phyloP scores from a whole-genome alignment of 2,113 vertebrate genomes.

The Acrocephalus arundinaceus region DNA sequence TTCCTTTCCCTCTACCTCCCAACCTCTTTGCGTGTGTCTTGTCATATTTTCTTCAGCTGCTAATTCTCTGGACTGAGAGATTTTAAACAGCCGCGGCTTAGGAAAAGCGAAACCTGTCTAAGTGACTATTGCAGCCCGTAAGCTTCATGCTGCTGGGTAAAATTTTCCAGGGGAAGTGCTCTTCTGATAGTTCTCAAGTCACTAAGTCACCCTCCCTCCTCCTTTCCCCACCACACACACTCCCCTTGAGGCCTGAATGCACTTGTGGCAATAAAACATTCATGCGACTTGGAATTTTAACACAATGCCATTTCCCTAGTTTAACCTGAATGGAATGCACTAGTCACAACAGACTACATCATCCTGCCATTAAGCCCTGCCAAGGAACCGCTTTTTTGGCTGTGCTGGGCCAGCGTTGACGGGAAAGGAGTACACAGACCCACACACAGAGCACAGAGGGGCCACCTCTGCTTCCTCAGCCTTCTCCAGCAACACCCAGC shows the following conservation, averaged over 20 bases:
- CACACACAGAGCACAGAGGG: conserved; percentile 75
- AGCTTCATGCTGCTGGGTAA: conserved; percentile 79
- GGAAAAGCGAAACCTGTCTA: conserved; percentile 88
- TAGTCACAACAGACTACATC: conserved; percentile 89
- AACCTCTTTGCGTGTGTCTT: conserved; percentile 80
- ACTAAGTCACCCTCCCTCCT: conserved; percentile 66
- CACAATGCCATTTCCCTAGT: conserved; percentile 87
- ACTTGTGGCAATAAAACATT: conserved; percentile 89
- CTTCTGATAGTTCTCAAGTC: conserved; percentile 77
- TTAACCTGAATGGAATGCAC: conserved; percentile 88
- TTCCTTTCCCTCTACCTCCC: conserved; percentile 77
- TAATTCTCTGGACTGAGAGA: conserved; percentile 85
- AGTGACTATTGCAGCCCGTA: conserved; percentile 89
- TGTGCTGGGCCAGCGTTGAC: conserved; percentile 78
- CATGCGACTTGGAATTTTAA: conserved; percentile 88
- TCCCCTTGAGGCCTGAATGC: conserved; percentile 79
- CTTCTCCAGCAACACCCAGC: conserved; percentile 72
- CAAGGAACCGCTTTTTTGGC: conserved; percentile 86
- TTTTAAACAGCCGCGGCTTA: conserved; percentile 84
- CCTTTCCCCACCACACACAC: conserved; percentile 69
- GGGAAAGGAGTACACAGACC: conserved; percentile 80
- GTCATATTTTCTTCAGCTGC: conserved; percentile 89
- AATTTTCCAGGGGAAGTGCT: conserved; percentile 83
- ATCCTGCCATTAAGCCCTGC: conserved; percentile 82
- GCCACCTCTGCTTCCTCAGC: conserved; percentile 81